These are phyloP conservation scores for Hirtodrosophila alboralis DNA, from an alignment of 2,888 invertebrate species.

Conservation along the genomic window DNA sequence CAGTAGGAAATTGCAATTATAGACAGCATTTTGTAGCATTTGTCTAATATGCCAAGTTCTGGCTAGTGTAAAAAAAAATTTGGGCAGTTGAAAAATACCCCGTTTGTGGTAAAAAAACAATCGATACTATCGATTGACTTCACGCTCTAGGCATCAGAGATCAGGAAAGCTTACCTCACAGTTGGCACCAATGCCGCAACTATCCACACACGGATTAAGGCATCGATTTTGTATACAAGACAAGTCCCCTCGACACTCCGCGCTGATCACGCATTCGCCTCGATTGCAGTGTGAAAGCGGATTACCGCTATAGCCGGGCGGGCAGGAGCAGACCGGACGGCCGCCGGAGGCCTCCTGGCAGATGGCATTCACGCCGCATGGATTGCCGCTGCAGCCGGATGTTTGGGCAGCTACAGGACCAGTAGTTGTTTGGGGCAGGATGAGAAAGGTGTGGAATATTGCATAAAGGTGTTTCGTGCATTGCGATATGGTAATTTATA, in stretches of 20 bases:
- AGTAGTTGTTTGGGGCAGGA: background rate
- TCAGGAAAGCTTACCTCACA: constrained; percentile 86
- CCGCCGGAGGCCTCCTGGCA: constrained; percentile 88
- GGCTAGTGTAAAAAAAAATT: too few species aligned
- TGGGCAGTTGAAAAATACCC: too few species aligned
- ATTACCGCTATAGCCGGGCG: constrained; percentile 92
- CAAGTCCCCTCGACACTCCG: constrained; percentile 89
- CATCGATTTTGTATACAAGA: constrained; percentile 91
- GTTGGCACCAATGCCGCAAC: constrained; percentile 90
- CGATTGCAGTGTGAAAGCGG: constrained; percentile 89
- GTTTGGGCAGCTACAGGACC: constrained; percentile 52
- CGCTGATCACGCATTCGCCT: constrained; percentile 91
- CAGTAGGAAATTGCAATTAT: too few species aligned
- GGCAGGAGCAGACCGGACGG: constrained; percentile 91
- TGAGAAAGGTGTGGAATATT: constrained; percentile 24
- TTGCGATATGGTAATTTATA: constrained; percentile 20
- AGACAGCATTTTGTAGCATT: too few species aligned
- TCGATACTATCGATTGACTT: too few species aligned
- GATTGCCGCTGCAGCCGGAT: constrained; percentile 86
- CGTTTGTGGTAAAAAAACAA: too few species aligned
- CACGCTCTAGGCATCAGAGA: background rate
- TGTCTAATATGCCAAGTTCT: too few species aligned
- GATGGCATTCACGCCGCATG: constrained; percentile 89
- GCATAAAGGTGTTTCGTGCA: constrained; percentile 39
- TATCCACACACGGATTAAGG: constrained; percentile 90